Evolutionary conservation across 2,888 invertebrate genomes (phyloP), one percentile per base, ranked within the genome.

Genomic region (Agrotis clavis): DNA sequence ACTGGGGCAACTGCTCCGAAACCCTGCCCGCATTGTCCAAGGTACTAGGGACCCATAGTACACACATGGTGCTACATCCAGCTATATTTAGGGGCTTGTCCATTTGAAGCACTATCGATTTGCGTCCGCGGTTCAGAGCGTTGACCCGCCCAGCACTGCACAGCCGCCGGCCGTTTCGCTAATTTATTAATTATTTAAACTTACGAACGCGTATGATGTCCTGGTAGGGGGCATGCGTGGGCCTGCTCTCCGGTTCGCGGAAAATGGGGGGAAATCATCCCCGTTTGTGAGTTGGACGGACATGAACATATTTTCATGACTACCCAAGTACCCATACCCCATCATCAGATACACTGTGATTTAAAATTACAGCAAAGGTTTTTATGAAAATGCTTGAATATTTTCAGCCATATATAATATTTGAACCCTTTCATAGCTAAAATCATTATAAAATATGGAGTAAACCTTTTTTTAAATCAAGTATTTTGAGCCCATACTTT

Each of bases 31-130:
- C 62, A 60, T 75, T 70, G 78, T 21, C 72, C 81, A 45, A 80
- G 86, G 85, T 88, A 90, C 88, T 82, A 90, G 89, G 85, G 80
- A 81, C 67, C 70, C 87, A 66, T 14, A 90, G 77, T 75, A 88
- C 85, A 87, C 85, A 88, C 84, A 81, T 86, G 87, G 81, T 81
- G 86, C 81, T 88, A 84, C 79, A 83, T 85, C 77, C 84, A 83
- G 87, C 89, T 94, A 94, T 93, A 93, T 94, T 92, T 93, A 94
- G 94, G 93, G 92, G 90, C 68, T 91, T 94, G 94, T 93, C 94
- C 94, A 95, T 95, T 95, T 92, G 92, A 93, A 94, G 94, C 94
- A 94, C 92, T 95, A 96, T 96, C 94, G 96, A 96, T 96, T 94
- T 88, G 92, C 88, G 92, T 90, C 89, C 94, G 93, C 93, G 91